Evolutionary conservation across 1,140 invertebrate species (phyloP).

Genomic region (Magallana ariakensis): DNA sequence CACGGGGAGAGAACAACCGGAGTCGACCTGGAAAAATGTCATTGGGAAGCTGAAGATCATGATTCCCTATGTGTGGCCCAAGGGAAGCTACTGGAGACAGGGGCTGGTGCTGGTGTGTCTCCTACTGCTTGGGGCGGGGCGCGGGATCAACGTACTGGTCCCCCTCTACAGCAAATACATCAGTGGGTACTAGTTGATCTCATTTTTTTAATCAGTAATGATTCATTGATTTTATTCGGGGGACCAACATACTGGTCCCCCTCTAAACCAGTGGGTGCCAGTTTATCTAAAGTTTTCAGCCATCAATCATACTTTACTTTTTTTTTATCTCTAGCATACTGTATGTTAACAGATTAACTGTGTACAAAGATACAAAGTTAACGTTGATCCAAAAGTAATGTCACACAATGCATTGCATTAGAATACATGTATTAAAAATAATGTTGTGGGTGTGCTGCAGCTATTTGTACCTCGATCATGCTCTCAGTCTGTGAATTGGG

Average conservation of each 20-base stretch:
- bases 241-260: constrained; percentile 95
- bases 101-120: constrained; percentile 92
- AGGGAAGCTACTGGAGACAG: constrained; percentile 88
- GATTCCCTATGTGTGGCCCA: constrained; percentile 96
- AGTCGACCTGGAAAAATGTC: constrained; percentile 76
- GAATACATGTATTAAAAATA: too few species aligned
- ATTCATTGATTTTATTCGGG: constrained; percentile 79
- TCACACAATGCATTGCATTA: too few species aligned
- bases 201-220: too few species aligned
- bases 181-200: constrained; percentile 71
- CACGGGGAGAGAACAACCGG: not conserved
- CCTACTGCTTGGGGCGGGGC: constrained; percentile 87
- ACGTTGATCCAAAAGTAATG: too few species aligned
- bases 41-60: constrained; percentile 90
- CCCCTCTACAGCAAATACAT: constrained; percentile 96
- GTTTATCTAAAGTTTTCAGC: not conserved
- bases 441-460: too few species aligned
- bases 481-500: too few species aligned
- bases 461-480: too few species aligned
- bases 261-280: constrained; percentile 86
- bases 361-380: too few species aligned
- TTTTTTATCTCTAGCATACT: too few species aligned
- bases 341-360: too few species aligned
- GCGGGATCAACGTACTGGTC: constrained; percentile 95
- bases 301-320: too few species aligned